phyloP scores from a whole-genome alignment of 2,113 vertebrate genomes.

The Coturnix japonica region DNA sequence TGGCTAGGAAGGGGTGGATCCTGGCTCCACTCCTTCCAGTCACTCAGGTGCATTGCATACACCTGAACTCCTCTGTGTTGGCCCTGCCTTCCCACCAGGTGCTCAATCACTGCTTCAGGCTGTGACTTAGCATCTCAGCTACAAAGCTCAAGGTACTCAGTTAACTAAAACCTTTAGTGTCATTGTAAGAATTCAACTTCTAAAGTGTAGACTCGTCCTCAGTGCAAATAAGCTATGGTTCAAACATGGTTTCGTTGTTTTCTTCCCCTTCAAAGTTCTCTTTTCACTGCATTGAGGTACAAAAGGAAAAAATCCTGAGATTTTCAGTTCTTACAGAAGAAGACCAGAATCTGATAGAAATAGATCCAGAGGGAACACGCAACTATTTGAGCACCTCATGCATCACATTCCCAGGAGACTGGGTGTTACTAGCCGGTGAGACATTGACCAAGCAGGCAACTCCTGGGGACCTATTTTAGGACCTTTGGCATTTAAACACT shows the following conservation, averaged over 20 bases:
- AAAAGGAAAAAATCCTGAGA: not conserved
- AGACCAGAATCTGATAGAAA: not conserved
- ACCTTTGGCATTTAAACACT: not conserved
- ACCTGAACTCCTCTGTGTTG: no score
- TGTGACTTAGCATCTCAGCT: no score
- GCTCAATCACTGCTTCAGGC: no score
- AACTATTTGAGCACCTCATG: not conserved
- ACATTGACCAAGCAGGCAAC: no score
- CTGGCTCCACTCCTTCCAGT: no score
- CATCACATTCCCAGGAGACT: fast-evolving
- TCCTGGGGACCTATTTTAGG: not conserved
- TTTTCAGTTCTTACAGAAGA: not conserved
- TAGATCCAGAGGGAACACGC: not conserved
- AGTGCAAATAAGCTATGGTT: not conserved
- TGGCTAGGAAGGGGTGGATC: no score
- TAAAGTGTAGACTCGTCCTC: not conserved
- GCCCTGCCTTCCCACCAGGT: no score
- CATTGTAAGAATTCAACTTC: not conserved
- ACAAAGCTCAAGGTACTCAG: not conserved
- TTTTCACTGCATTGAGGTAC: not conserved
- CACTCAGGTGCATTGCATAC: no score
- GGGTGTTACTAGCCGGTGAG: not conserved
- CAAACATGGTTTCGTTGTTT: not conserved
- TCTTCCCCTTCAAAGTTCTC: not conserved
- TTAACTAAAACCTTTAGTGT: not conserved